phyloP scores from a whole-genome alignment of 2,888 invertebrate genomes.

The Quadroppia sp. region DNA sequence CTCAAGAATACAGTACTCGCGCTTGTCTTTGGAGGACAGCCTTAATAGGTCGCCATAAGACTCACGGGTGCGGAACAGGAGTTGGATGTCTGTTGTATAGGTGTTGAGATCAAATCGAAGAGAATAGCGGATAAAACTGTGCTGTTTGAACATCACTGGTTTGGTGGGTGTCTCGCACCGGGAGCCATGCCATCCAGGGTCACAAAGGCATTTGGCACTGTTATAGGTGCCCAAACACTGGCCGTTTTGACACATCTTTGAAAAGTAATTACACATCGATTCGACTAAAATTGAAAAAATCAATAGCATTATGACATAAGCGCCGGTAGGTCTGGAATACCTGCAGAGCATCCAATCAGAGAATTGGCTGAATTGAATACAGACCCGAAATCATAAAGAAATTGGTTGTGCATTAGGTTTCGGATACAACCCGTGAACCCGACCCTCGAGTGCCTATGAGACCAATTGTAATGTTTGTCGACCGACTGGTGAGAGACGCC shows the following conservation, averaged over 20 bases:
- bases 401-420: slow-evolving; percentile 91
- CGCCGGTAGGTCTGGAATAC: neutral
- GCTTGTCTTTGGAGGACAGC: slow-evolving; percentile 47
- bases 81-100: slow-evolving; percentile 52
- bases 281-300: slow-evolving; percentile 23
- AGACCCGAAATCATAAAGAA: slow-evolving; percentile 44
- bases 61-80: slow-evolving; percentile 55
- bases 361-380: slow-evolving; percentile 41
- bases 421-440: slow-evolving; percentile 93
- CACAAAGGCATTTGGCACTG: slow-evolving; percentile 54
- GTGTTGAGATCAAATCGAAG: slow-evolving; percentile 49
- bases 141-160: slow-evolving; percentile 48
- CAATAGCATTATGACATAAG: neutral
- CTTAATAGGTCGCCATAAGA: slow-evolving; percentile 52
- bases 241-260: slow-evolving; percentile 45
- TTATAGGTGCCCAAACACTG: slow-evolving; percentile 50
- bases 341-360: slow-evolving; percentile 30
- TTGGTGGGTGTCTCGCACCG: slow-evolving; percentile 51
- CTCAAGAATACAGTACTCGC: slow-evolving; percentile 52
- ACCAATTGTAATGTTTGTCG: slow-evolving; percentile 20
- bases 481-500: slow-evolving; percentile 67
- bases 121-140: slow-evolving; percentile 53
- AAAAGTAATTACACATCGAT: slow-evolving; percentile 26
- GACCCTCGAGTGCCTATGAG: slow-evolving; percentile 31
- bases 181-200: slow-evolving; percentile 55